Base-by-base conservation (phyloP, 2,888 invertebrate genomes). In the Fragum fragum region DNA sequence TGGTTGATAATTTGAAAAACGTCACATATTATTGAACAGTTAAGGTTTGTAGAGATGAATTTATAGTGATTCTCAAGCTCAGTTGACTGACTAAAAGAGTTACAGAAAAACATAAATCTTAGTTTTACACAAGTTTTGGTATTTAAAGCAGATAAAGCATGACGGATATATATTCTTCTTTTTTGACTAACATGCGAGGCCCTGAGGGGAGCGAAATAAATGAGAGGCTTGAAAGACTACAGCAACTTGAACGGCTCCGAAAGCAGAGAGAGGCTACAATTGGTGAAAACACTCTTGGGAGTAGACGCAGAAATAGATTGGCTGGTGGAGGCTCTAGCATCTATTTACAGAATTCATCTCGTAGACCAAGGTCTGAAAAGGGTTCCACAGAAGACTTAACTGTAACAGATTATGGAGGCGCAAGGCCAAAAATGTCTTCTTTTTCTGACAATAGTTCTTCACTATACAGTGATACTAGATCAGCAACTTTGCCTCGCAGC, bases 201-300 rank as follows among this genome's bases (percentile, higher is more conserved):
- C 80, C 80, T 16, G 85, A 85, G 32, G 85, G 85, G n/a, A 85
- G 82, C 47, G 82, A 83, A 11, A 81, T 83, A 0, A 82, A 73
- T 73, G 73, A 78, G n/a, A 52, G 83, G 18, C 57, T 85, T 21
- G 52, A 80, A 42, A 77, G 71, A 42, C 39, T 85, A 16, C 82
- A 85, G 32, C 69, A 81, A 59, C 61, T 85, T 6, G 82, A 85
- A 53, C 28, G 59, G 36, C 73, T 83, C 78, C 59, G 85, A 55
- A 83, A 85, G 55, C 82, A 85, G 28, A 68, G 85, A 32, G 82
- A 82, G 57, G 70, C 78, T 7, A 69, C 66, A 52, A 53, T 75
- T 23, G 39, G 59, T 42, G 63, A 61, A 18, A 36, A 28, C 16
- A 32, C 16, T 7, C 11, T n/a, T 32, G 61, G n/a, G 2, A 32